phyloP scores from a whole-genome alignment of 2,888 invertebrate species.

The Eudemis profundana region DNA sequence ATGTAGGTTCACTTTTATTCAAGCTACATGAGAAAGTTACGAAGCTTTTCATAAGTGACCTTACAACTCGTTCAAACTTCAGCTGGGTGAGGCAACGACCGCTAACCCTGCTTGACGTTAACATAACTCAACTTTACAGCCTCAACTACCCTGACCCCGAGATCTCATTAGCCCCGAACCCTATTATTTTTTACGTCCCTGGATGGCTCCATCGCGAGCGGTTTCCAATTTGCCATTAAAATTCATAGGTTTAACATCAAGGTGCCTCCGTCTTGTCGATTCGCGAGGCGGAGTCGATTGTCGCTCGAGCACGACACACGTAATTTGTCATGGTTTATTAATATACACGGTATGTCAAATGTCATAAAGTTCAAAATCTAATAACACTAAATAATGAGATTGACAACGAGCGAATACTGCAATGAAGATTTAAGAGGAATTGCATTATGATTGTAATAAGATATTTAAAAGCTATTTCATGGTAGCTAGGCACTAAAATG shows the following conservation, averaged over 20 bases:
- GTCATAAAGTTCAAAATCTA: background rate
- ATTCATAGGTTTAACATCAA: conserved; percentile 30
- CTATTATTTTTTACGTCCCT: conserved; percentile 40
- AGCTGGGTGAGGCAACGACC: no score
- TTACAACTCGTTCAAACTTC: no score
- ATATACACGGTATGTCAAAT: background rate
- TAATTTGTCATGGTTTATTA: no score
- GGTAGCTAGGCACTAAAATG: conserved; percentile 9
- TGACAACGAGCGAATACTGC: conserved; percentile 9
- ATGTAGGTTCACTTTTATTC: no score
- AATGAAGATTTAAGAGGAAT: conserved; percentile 28
- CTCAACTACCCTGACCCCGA: background rate
- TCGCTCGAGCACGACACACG: background rate
- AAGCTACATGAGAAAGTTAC: no score
- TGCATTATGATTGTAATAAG: conserved; percentile 25
- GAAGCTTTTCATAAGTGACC: no score
- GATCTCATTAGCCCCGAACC: conserved; percentile 30
- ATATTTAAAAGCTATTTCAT: conserved; percentile 8
- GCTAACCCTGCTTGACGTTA: no score
- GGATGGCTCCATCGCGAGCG: conserved; percentile 13
- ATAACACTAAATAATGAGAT: conserved; percentile 3
- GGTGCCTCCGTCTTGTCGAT: conserved; percentile 4
- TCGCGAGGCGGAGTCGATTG: background rate
- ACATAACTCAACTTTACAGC: no score
- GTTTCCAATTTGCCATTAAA: conserved; percentile 42